Base-by-base conservation (phyloP, 2,113 vertebrate species). In the Brachirus orientalis region DNA sequence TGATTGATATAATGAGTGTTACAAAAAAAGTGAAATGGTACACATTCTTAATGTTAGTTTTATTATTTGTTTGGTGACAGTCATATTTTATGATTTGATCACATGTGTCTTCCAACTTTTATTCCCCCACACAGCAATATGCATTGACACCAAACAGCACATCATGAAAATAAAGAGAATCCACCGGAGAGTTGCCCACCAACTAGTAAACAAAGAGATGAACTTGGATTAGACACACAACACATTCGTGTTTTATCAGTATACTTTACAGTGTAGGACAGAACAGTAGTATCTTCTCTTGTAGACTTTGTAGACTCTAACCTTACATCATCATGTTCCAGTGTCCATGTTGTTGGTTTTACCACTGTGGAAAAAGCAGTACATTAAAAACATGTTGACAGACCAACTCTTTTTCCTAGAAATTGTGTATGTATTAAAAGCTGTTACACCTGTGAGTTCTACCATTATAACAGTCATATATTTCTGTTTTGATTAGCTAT, bases 151-250 rank as follows among this genome's bases (percentile, higher is more conserved):
- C 33, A 86, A 57, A 82, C 74, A 83, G 9, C 36, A 53, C 48
- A 90, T 22, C 65, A 84, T 65, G 1, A 55, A 10, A 46, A 68
- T 50, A 37, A 88, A 85, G 35, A 86, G 12, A 50, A 89, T 87
- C 90, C 90, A 90, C 12, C 90, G 85, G 8, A 89, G 82, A 71
- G 16, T 18, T 4, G 6, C 17, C 90, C 90, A 91, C 48, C 68
- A 86, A 7, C 88, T 87, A n/a, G 1, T 22, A 70, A 35, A 63
- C 2, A 62, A 50, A 44, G 17, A 68, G 7, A 20, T 2, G 6
- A 28, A 28, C 28, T 28, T 7, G 1, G 6, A 51, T 41, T 8
- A 12, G 19, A 72, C 36, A 45, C 0, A 41, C 2, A 74, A 58
- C 2, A 19, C 54, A 7, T 35, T 10, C 10, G 6, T 52, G 0